Base-by-base conservation (phyloP, 2,797 vertebrate species). In the Molossus molossus region DNA sequence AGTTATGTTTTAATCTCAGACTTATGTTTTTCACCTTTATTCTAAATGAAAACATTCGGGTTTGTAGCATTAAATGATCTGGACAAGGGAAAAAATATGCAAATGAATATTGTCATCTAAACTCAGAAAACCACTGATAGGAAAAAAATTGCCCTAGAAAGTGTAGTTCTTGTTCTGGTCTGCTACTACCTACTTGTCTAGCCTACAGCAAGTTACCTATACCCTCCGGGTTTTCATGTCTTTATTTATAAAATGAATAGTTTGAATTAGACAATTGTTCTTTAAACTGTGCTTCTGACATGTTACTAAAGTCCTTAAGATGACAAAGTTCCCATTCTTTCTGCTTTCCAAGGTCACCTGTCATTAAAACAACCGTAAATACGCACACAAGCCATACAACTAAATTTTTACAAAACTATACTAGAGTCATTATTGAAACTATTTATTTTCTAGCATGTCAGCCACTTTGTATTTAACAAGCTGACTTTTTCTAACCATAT, bases 1-100 rank as follows among this genome's bases (percentile, higher is more conserved):
- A 60, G 9, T 15, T 77, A 9, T 79, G 58, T 2, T 91, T 96
- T 86, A 83, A 37, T 84, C 13, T 81, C 67, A 64, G 17, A 67
- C 89, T 94, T 95, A 89, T 0, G 33, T 65, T 93, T 85, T 84
- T 29, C 13, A 76, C 13, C 20, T 90, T 90, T 90, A 64, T 37
- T n/a, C 9, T 84, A 21, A 94, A 58, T 37, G 1, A 11, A 73
- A 84, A 69, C 9, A 77, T 58, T 40, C 12, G 65, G 12, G 1
- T 4, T 29, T 91, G 86, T 53, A 82, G 25, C 9, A 83, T 70
- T 75, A 64, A 73, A 69, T 37, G 5, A n/a, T 48, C 53, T 94
- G 18, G 6, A 80, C 65, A 87, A 87, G 18, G 25, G 27, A 79
- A 83, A 80, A 27, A 7, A 37, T 55, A 83, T 48, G 2, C 33